Evolutionary conservation across 1,140 invertebrate species (phyloP), one percentile per base, ranked within the genome.

Genomic region (Drosophila virilis): DNA sequence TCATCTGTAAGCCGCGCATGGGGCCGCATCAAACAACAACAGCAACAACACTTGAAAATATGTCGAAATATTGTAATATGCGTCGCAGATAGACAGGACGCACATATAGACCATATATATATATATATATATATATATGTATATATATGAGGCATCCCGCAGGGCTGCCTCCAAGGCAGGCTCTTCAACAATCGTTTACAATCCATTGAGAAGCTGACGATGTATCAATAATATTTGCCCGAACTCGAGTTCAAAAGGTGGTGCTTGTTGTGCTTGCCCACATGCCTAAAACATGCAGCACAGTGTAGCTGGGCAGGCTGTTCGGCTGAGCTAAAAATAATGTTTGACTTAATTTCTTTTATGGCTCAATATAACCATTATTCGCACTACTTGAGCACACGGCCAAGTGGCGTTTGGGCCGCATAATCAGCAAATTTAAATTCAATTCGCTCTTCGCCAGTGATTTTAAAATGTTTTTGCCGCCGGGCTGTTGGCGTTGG

Each of bases 341-440:
- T 83, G 84, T 89, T 80, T 75, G 71, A 78, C 77, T 89, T 89
- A 89, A 89, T 89, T 89, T 84, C 84, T 89, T 89, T 89, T 89
- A 89, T 89, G 80, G 84, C 84, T 78, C 74, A 89, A 89, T 89
- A 89, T 73, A 84, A 76, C 85, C 84, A 89, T 89, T 89, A 89
- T 84, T 89, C 60, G 84, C 84, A 89, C 80, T 78, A 80, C 80
- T 84, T 66, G 64, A 74, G 62, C 57, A 59, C 37, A 22, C 46
- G 15, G 12, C 12, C 43, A 35, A 43, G 57, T 59, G 33, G 22
- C 50, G n/a, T 12, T 17, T 32, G 17, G 33, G 52, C 22, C 40
- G 51, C 60, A 55, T 84, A 89, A 89, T 89, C 75, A 90, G 78
- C 78, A 78, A 90, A 85, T 89, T 89, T 89, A 90, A 89, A 89